Base-by-base conservation (phyloP, 2,113 vertebrate genomes). In the Malurus melanocephalus region DNA sequence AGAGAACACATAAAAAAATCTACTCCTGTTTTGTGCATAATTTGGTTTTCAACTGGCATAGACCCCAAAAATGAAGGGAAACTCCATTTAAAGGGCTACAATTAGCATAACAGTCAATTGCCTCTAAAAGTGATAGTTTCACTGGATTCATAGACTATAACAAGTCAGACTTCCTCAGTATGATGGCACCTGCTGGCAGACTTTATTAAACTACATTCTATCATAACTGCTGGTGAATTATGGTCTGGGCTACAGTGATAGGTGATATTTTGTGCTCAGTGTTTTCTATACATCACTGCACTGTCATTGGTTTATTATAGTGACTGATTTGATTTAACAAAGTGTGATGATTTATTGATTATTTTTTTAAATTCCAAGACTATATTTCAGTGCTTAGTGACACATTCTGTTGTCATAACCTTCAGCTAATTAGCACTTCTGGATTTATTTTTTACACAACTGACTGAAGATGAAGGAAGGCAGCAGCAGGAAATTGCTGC, bases 251-350 rank as follows among this genome's bases (percentile, higher is more conserved):
- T 64, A 49, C 17, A 88, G 71, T 68, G 66, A 59, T 46, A 33
- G 38, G 61, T 88, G 45, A 74, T 94, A 75, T 53, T 87, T 91
- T 53, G 5, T 40, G 33, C 28, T 49, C 22, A 30, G 9, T 53
- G 30, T 88, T 95, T 94, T 92, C 80, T 85, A 59, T 77, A 94
- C 73, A 80, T 43, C 78, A 89, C 43, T 72, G 66, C 51, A 49
- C 46, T 91, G 45, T 84, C 87, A 65, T 45, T 89, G 60, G 56
- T 67, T 88, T 93, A 79, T 76, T 72, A 76, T 43, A 45, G 61
- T 28, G 20, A 91, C 51, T 87, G 59, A 68, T 76, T 92, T 62
- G 46, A 76, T 81, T 86, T 87, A 46, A 91, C 13, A 16, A 77
- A 48, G 42, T 57, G 30, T 22, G 19, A 46, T 79, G 59, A 82